Base-by-base conservation (phyloP, 2,797 vertebrate genomes). In the Gymnothorax javanicus region DNA sequence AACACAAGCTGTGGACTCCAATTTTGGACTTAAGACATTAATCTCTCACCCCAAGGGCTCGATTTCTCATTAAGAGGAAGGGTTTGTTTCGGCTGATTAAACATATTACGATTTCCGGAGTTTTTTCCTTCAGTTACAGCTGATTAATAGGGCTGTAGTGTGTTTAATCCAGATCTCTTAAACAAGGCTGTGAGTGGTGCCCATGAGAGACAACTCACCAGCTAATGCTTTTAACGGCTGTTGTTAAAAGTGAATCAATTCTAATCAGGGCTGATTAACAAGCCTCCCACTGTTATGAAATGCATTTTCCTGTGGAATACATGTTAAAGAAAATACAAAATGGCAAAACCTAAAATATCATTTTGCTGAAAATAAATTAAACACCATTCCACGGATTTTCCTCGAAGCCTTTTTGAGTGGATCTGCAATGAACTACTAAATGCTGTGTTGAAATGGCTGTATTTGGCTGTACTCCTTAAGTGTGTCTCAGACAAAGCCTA, bases 191-290 rank as follows among this genome's bases (percentile, higher is more conserved):
- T 9, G 15, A 12, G 12, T 75, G 60, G 13, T 23, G 50, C 67
- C 77, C 85, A 67, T 12, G 7, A 62, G 85, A 56, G 85, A 57
- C 43, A 25, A 17, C 27, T 12, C 27, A 57, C 75, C 54, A 13
- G 54, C 73, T 60, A 20, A 50, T 23, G 20, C 85, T 81, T 86
- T 84, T 75, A 13, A 33, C 20, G 57, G 58, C 58, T 50, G 67
- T 17, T 57, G 83, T 88, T 88, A 88, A 88, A 88, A 86, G 67
- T n/a, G 43, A 52, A 79, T 88, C 77, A 12, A 50, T 88, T 86
- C 84, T 86, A 88, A 88, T 88, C 87, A 88, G 87, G 50, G 87
- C 23, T 58, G 84, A 77, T 86, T 64, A 77, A 64, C 20, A 25
- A 64, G 57, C 85, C 79, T 71, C 54, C 59, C 67, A n/a, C 20